phyloP scores from a whole-genome alignment of 2,888 invertebrate species.

The Escarpia spicata region DNA sequence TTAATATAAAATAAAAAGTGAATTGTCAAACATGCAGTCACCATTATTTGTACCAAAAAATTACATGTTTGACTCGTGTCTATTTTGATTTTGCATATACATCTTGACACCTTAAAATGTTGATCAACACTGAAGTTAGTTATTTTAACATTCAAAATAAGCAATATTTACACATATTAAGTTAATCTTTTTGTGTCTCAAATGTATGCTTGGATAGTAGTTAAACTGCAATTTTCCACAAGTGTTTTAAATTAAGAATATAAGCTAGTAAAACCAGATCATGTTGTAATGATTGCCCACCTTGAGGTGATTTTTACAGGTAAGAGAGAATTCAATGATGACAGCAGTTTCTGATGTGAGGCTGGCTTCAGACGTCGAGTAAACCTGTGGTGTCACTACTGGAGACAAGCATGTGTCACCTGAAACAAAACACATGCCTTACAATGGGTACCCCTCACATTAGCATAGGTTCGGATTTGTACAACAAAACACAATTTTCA shows the following conservation, averaged over 20 bases:
- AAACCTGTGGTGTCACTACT: conserved; percentile 75
- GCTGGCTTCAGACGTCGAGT: conserved; percentile 92
- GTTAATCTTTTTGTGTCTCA: too few relatives aligned
- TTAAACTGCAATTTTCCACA: neutral
- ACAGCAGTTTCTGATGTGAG: conserved; percentile 90
- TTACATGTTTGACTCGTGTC: too few relatives aligned
- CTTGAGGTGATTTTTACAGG: conserved; percentile 73
- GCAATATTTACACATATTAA: too few relatives aligned
- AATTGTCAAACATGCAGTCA: too few relatives aligned
- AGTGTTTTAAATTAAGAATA: neutral
- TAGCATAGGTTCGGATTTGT: neutral
- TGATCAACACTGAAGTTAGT: too few relatives aligned
- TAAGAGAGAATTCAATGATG: conserved; percentile 87
- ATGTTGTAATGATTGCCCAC: conserved; percentile 50
- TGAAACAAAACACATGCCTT: conserved; percentile 25
- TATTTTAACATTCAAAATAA: too few relatives aligned
- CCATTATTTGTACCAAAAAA: too few relatives aligned
- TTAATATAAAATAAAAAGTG: too few relatives aligned
- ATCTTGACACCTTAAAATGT: too few relatives aligned
- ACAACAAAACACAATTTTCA: too few relatives aligned
- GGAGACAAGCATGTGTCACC: conserved; percentile 66
- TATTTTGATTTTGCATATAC: too few relatives aligned
- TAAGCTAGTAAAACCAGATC: neutral
- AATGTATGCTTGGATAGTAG: too few relatives aligned
- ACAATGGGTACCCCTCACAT: neutral